phyloP scores from a whole-genome alignment of 2,888 invertebrate species.

The Zele albiditarsus region DNA sequence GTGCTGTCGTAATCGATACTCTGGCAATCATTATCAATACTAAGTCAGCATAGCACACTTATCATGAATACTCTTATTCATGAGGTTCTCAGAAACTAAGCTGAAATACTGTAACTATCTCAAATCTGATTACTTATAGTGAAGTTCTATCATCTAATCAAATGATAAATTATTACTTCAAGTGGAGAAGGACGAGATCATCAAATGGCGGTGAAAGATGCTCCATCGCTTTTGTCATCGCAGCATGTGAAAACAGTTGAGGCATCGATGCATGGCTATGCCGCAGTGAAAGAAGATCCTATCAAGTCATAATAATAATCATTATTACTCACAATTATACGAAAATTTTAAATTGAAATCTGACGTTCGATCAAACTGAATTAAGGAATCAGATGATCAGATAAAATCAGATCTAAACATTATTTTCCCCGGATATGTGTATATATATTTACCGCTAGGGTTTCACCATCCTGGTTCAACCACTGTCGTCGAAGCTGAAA shows the following conservation, averaged over 20 bases:
- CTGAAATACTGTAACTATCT: too few species aligned
- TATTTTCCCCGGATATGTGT: neutral
- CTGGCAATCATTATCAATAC: too few species aligned
- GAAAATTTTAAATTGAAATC: too few species aligned
- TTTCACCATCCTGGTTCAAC: conserved; percentile 66
- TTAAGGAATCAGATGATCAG: too few species aligned
- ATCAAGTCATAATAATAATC: conserved; percentile 38
- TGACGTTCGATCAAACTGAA: too few species aligned
- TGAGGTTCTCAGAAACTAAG: too few species aligned
- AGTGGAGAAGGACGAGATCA: conserved; percentile 65
- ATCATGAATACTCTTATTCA: too few species aligned
- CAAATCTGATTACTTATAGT: too few species aligned
- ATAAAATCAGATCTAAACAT: neutral
- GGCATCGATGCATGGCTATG: conserved; percentile 60
- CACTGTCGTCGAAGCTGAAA: conserved; percentile 65
- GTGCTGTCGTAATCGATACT: too few species aligned
- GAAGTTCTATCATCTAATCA: too few species aligned
- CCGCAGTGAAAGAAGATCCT: conserved; percentile 67
- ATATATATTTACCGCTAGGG: conserved; percentile 62
- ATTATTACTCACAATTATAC: neutral
- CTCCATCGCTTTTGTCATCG: conserved; percentile 65
- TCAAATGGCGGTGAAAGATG: conserved; percentile 63
- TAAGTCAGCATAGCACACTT: too few species aligned
- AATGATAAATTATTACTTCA: conserved; percentile 60
- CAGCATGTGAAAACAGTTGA: conserved; percentile 60